Evolutionary conservation across 2,113 vertebrate genomes (phyloP), one percentile per base, ranked within the genome.

Genomic region (Mionectes macconnelli): DNA sequence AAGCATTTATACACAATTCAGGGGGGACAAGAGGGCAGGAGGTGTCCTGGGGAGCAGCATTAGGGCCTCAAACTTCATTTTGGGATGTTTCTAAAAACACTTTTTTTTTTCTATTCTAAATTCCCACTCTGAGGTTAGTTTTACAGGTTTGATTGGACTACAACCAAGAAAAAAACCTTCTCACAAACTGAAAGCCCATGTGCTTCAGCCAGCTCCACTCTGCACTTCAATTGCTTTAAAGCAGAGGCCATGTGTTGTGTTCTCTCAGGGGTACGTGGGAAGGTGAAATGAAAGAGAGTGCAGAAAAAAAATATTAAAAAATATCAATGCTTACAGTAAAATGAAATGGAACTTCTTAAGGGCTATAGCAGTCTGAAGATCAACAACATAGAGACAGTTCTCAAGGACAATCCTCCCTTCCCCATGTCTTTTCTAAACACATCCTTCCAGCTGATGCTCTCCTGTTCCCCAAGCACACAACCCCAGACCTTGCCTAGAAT

Each of bases 131-230:
- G 86, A 89, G 84, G 73, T 79, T 94, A 70, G 60, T 96, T 95
- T 94, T 95, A 96, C 80, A 92, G 87, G 93, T 94, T 91, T 91
- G 89, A 96, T 10, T 95, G 91, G 93, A 79, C 68, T 87, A 52
- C 28, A 81, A 92, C 96, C 75, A 94, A 28, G 50, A 49, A 52
- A 70, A 82, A 87, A 55, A 44, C 8, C 77, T 50, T 27, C 64
- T 86, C 66, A 30, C 77, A 75, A 94, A 87, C 44, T 30, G 80
- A 82, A 87, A 93, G 91, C 24, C 87, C 87, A 74, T 95, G 94
- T 96, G 82, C 78, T 79, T 79, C 69, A 94, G 93, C 96, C 95
- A 97, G 89, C 94, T 95, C 84, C n/a, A n/a, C 66, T 89, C 95
- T 30, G 84, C 63, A 83, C 88, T 93, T 96, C 95, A 95, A 96